Conservation (phyloP, 2,888 invertebrate species). For the Pteria penguin region DNA sequence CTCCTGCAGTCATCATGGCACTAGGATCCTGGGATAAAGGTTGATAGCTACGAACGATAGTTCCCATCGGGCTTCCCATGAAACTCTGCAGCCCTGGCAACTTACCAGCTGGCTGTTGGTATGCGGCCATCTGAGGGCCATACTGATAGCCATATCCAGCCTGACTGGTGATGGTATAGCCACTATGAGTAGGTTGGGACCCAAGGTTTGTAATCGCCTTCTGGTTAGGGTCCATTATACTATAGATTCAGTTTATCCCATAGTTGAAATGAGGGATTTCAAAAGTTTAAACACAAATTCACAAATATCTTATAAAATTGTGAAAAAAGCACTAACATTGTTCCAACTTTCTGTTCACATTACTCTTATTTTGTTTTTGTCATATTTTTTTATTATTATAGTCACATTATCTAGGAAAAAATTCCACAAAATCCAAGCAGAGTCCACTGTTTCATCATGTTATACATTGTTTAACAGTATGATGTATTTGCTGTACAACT, state of each 20-base stretch:
- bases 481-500: too few relatives aligned
- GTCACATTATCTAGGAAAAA: too few relatives aligned
- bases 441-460: too few relatives aligned
- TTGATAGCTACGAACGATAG: slow-evolving; percentile 29
- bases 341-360: too few relatives aligned
- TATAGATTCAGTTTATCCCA: not conserved
- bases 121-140: slow-evolving; percentile 19
- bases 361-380: too few relatives aligned
- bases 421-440: too few relatives aligned
- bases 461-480: too few relatives aligned
- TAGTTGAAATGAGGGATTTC: too few relatives aligned
- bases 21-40: slow-evolving; percentile 24
- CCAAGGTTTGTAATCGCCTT: slow-evolving; percentile 10
- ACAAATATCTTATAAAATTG: too few relatives aligned
- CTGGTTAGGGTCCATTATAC: slow-evolving; percentile 36
- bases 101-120: slow-evolving; percentile 25
- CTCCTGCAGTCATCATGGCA: slow-evolving; percentile 2
- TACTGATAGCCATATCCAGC: slow-evolving; percentile 18
- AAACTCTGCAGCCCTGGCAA: slow-evolving; percentile 20
- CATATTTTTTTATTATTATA: too few relatives aligned
- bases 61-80: slow-evolving; percentile 8
- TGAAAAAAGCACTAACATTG: too few relatives aligned
- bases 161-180: slow-evolving; percentile 10
- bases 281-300: too few relatives aligned
- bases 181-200: slow-evolving; percentile 13